phyloP scores from a whole-genome alignment of 2,888 invertebrate species.

The Cyrtodaria siliqua region DNA sequence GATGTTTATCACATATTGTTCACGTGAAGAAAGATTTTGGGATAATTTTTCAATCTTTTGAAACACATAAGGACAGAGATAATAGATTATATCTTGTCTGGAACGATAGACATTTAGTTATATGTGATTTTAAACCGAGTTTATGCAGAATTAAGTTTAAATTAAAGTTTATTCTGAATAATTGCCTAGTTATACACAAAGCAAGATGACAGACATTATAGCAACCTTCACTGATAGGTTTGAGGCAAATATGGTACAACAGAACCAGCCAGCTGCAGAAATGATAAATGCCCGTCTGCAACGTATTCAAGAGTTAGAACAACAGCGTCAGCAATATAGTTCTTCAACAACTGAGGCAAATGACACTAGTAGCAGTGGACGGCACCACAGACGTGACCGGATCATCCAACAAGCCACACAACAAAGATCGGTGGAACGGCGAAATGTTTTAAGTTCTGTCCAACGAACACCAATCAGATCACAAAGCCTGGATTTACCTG shows the following conservation, averaged over 20 bases:
- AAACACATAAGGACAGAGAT: too few relatives aligned
- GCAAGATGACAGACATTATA: conserved; percentile 11
- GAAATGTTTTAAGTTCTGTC: conserved; percentile 23
- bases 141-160: too few relatives aligned
- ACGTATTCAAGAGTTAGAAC: conserved; percentile 59
- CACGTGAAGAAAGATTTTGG: too few relatives aligned
- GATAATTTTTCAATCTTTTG: too few relatives aligned
- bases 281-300: conserved; percentile 45
- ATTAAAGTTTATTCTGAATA: background rate
- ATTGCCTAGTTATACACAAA: background rate
- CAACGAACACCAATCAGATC: conserved; percentile 46
- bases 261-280: conserved; percentile 25
- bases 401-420: conserved; percentile 33
- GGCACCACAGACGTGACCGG: conserved; percentile 32
- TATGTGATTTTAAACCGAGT: too few relatives aligned
- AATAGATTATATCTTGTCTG: too few relatives aligned
- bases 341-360: background rate
- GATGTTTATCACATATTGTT: too few relatives aligned
- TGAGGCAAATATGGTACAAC: conserved; percentile 4
- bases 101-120: too few relatives aligned
- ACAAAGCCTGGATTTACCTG: conserved; percentile 44
- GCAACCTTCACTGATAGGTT: conserved; percentile 21
- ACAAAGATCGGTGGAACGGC: conserved; percentile 33
- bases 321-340: conserved; percentile 33
- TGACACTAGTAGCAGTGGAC: background rate